phyloP scores from a whole-genome alignment of 2,113 vertebrate genomes.

The Diadophis punctatus region DNA sequence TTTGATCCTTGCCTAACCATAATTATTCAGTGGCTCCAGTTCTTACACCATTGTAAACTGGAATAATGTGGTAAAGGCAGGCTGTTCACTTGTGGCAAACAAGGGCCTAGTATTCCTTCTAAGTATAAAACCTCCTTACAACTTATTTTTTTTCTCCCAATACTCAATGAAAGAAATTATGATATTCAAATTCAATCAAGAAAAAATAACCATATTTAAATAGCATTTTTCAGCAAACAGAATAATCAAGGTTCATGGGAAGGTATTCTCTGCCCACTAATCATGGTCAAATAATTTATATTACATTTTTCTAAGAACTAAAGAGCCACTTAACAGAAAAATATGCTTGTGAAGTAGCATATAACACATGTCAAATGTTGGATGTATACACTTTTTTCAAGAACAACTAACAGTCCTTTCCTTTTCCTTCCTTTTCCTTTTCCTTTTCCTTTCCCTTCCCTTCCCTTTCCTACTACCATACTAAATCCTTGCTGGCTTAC shows the following conservation, averaged over 20 bases:
- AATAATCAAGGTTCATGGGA: neutral
- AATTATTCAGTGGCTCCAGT: neutral
- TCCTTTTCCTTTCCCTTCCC: neutral
- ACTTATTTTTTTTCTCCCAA: neutral
- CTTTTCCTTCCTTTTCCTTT: neutral
- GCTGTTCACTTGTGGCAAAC: neutral
- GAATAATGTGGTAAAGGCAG: neutral
- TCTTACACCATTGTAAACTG: neutral
- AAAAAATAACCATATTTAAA: neutral
- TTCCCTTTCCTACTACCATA: neutral
- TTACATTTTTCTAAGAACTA: neutral
- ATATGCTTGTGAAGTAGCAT: neutral
- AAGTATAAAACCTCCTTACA: constrained; percentile 33
- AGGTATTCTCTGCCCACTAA: neutral
- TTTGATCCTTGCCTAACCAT: neutral
- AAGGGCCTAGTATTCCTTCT: constrained; percentile 26
- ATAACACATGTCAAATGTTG: neutral
- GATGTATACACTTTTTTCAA: neutral
- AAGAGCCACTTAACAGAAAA: neutral
- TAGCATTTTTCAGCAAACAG: neutral
- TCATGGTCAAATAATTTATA: neutral
- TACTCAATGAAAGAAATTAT: constrained; percentile 7
- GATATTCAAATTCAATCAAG: neutral
- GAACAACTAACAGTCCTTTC: neutral
- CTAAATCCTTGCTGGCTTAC: neutral